Conservation (phyloP, 2,797 vertebrate species). For the Fistularia commersonii region DNA sequence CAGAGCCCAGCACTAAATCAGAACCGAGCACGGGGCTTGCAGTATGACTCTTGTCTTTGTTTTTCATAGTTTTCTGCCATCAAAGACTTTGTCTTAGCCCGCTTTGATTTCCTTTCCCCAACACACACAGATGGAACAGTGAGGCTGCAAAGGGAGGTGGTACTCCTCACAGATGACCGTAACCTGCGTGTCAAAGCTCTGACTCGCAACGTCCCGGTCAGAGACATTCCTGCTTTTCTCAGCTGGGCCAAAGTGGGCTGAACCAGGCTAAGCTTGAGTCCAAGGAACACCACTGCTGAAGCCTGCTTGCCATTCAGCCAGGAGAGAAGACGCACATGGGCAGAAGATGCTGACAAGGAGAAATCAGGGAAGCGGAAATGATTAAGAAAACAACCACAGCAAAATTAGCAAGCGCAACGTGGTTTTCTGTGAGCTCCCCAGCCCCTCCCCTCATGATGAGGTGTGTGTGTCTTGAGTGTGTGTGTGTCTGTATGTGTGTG, state of each 20-base stretch:
- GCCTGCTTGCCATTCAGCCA: conserved; percentile 81
- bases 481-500: conserved; percentile 43
- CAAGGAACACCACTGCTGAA: conserved; percentile 59
- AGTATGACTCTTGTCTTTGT: too few relatives aligned
- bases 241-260: conserved; percentile 87
- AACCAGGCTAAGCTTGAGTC: conserved; percentile 65
- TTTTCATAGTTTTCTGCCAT: conserved; percentile 1
- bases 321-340: conserved; percentile 64
- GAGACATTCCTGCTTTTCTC: conserved; percentile 96
- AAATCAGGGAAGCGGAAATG: conserved; percentile 33
- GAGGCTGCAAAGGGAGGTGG: conserved; percentile 89
- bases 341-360: conserved; percentile 29
- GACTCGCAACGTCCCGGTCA: conserved; percentile 94
- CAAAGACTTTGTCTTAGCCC: background rate
- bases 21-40: too few relatives aligned
- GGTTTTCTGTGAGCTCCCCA: conserved; percentile 36
- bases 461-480: conserved; percentile 51
- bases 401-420: conserved; percentile 44
- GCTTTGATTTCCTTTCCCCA: background rate
- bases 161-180: conserved; percentile 94
- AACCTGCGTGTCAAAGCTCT: conserved; percentile 96
- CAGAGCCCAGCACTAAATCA: too few relatives aligned
- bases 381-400: conserved; percentile 40
- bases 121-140: conserved; percentile 81
- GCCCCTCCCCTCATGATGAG: conserved; percentile 42